A percentile compares a stretch with the other conserved stretches of the same genome.
Conservation (phyloP, 2,797 vertebrate species). For the Scleropages formosus region DNA sequence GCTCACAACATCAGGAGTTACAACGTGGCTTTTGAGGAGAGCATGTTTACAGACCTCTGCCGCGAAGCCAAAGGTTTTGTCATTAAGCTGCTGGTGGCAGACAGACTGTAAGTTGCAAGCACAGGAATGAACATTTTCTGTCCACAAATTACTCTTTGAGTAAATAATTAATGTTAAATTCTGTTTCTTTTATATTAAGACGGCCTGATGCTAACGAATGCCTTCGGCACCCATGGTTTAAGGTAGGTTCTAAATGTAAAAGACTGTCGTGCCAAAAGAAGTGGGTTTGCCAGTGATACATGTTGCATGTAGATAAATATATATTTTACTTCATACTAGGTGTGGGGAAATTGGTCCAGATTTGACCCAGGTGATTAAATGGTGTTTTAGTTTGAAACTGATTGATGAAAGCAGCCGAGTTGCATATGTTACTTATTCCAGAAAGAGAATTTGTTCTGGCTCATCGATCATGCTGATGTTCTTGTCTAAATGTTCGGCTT, state of each 20-base stretch:
- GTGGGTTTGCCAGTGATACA: neutral
- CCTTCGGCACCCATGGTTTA: conserved; percentile 94
- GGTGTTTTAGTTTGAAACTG: neutral
- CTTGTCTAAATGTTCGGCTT: neutral
- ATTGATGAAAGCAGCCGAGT: neutral
- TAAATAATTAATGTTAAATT: neutral
- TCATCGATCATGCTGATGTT: neutral
- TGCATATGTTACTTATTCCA: neutral
- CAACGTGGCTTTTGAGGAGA: conserved; percentile 93
- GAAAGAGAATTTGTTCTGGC: neutral
- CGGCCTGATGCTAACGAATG: conserved; percentile 88
- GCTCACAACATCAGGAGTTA: conserved; percentile 94
- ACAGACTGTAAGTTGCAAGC: conserved; percentile 83
- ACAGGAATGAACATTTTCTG: neutral
- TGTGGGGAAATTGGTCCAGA: neutral
- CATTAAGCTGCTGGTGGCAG: conserved; percentile 90
- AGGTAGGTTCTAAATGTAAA: conserved; percentile 68
- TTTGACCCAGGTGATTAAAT: too few species aligned
- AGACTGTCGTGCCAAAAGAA: neutral
- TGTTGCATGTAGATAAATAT: neutral
- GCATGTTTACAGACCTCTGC: conserved; percentile 87
- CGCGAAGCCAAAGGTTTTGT: conserved; percentile 92
- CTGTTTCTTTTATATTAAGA: conserved; percentile 62
- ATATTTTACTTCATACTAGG: too few species aligned
- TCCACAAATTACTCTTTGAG: neutral